A percentile compares a stretch with the other conserved stretches of the same genome.
Evolutionary conservation across 1,140 invertebrate genomes (phyloP).

Genomic region (Drosophila rufa): DNA sequence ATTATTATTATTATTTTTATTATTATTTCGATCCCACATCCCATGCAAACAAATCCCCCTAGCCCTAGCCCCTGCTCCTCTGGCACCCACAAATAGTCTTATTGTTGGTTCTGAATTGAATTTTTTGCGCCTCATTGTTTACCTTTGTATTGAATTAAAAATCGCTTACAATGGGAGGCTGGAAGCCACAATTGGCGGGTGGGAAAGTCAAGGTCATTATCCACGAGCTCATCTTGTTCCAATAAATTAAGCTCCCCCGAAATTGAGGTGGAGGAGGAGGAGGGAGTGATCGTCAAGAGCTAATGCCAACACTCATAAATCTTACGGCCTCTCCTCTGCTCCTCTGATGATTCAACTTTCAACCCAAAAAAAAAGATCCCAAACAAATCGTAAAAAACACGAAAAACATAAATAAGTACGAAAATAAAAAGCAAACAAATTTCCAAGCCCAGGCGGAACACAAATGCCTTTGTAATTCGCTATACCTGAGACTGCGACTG

Average conservation of each 20-base stretch:
- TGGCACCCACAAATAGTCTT: slow-evolving; percentile 11
- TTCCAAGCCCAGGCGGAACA: slow-evolving; percentile 41
- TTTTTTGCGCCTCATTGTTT: slow-evolving; percentile 66
- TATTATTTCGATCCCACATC: slow-evolving; percentile 51
- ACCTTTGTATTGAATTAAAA: slow-evolving; percentile 70
- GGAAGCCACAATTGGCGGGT: slow-evolving; percentile 31
- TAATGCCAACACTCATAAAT: slow-evolving; percentile 59
- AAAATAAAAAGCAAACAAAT: slow-evolving; percentile 53
- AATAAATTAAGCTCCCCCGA: slow-evolving; percentile 32
- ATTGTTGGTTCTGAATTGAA: slow-evolving; percentile 54
- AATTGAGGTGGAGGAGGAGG: not conserved
- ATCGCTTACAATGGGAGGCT: slow-evolving; percentile 67
- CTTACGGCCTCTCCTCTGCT: slow-evolving; percentile 25
- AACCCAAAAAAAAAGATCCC: slow-evolving; percentile 2
- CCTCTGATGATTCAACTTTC: slow-evolving; percentile 43
- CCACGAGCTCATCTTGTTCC: slow-evolving; percentile 65
- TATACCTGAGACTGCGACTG: slow-evolving; percentile 27
- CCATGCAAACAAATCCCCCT: slow-evolving; percentile 6
- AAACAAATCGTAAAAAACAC: slow-evolving; percentile 21
- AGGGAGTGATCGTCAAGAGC: slow-evolving; percentile 29
- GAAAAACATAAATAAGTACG: slow-evolving; percentile 37
- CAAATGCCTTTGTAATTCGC: slow-evolving; percentile 55
- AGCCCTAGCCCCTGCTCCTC: not conserved
- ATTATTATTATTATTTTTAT: slow-evolving; percentile 69
- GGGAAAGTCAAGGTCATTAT: slow-evolving; percentile 59